Conservation (phyloP, 2,797 vertebrate genomes). For the Mergus octosetaceus region DNA sequence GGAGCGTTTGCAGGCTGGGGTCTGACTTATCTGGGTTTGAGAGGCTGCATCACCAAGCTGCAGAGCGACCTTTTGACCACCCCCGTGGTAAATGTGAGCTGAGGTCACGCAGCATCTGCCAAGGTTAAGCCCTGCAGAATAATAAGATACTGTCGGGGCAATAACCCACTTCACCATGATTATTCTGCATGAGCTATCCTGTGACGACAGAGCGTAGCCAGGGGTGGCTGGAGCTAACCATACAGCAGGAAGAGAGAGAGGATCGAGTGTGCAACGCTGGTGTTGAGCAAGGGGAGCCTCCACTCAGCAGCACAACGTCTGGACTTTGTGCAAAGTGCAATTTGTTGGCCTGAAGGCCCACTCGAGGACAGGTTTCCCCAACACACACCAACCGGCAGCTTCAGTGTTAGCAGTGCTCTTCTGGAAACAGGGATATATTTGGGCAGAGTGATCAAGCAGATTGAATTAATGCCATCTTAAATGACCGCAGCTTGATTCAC, state of each 20-base stretch:
- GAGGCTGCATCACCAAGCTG: background rate
- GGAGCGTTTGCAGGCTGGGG: background rate
- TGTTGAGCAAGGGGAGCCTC: rapidly evolving
- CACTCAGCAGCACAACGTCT: background rate
- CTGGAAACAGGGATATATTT: background rate
- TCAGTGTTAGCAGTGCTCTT: background rate
- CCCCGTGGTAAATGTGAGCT: background rate
- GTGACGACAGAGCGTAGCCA: background rate
- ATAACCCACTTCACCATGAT: background rate
- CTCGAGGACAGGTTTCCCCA: background rate
- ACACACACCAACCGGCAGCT: background rate
- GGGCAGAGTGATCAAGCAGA: background rate
- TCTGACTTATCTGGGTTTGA: background rate
- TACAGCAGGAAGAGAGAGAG: background rate
- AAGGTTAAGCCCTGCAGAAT: background rate
- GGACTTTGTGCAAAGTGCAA: background rate
- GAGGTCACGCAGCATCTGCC: background rate
- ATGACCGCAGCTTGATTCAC: background rate
- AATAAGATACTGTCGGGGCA: background rate
- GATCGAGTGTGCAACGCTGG: rapidly evolving
- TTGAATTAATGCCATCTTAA: background rate
- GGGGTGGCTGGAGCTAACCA: background rate
- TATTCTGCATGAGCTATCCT: background rate
- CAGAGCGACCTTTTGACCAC: background rate
- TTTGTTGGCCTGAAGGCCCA: background rate